These are phyloP conservation scores for Phycodurus eques DNA, from an alignment of 2,113 vertebrate genomes.

Conservation along the genomic window DNA sequence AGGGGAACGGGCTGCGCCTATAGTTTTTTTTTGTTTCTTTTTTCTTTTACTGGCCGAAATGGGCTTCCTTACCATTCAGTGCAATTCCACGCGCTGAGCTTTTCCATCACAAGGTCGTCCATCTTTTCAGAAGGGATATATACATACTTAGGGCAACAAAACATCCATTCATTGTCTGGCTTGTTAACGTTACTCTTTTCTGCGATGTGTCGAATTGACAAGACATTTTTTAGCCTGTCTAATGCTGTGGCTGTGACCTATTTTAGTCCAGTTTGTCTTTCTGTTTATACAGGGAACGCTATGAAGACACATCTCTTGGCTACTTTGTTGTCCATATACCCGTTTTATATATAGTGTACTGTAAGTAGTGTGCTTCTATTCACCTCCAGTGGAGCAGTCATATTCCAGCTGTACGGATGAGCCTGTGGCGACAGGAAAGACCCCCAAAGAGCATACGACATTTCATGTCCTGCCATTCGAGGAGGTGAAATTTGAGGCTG, in stretches of 20 bases:
- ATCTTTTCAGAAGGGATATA: too few species aligned
- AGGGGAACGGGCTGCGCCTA: too few species aligned
- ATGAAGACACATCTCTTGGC: background rate
- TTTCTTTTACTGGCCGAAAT: too few species aligned
- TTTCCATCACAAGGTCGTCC: too few species aligned
- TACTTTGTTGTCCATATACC: background rate
- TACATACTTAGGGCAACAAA: too few species aligned
- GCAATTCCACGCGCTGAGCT: too few species aligned
- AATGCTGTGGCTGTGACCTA: background rate
- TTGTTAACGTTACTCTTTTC: too few species aligned
- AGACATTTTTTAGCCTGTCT: too few species aligned
- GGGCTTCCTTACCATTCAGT: too few species aligned
- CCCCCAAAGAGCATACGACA: slow-evolving; percentile 23
- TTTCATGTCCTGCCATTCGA: slow-evolving; percentile 54
- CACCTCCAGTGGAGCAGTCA: slow-evolving; percentile 51
- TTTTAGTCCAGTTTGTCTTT: background rate
- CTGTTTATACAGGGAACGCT: background rate
- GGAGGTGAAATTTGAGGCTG: slow-evolving; percentile 35
- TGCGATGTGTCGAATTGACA: too few species aligned
- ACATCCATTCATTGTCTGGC: too few species aligned
- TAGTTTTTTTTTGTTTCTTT: too few species aligned
- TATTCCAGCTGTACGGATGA: slow-evolving; percentile 33
- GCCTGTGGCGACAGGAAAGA: slow-evolving; percentile 28
- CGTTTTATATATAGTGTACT: background rate
- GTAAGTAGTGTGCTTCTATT: background rate